Percentiles rank a stretch among this genome's conserved stretches.
These are phyloP conservation scores for Melanerpes formicivorus DNA, from an alignment of 2,113 vertebrate genomes.

Conservation along the genomic window DNA sequence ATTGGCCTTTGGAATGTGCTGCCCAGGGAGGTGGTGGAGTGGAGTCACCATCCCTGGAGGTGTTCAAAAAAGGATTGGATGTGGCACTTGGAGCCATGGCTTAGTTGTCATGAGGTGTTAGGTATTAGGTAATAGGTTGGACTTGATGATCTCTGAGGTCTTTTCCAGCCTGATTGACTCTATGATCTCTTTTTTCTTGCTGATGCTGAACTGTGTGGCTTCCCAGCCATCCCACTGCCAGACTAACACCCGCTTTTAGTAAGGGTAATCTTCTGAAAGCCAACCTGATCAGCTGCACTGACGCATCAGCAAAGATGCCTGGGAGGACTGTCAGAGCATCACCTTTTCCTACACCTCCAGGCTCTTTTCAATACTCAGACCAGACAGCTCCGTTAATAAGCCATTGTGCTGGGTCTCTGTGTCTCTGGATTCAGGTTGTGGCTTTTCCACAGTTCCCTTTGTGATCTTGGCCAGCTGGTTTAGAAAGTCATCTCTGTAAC, in stretches of 20 bases:
- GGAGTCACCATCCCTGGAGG: too few species aligned
- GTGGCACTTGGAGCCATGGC: too few species aligned
- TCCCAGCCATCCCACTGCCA: not conserved
- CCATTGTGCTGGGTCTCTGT: not conserved
- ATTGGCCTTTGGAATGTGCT: too few species aligned
- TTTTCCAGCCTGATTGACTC: too few species aligned
- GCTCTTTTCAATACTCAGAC: not conserved
- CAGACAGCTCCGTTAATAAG: not conserved
- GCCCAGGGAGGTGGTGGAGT: too few species aligned
- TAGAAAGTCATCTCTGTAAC: not conserved
- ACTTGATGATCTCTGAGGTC: too few species aligned
- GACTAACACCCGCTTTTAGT: not conserved
- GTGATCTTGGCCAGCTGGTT: not conserved
- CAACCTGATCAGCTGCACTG: not conserved
- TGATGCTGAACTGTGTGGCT: not conserved
- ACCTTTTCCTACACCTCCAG: not conserved
- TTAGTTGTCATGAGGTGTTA: too few species aligned
- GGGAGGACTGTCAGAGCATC: not conserved
- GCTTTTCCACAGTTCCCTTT: not conserved
- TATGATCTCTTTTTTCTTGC: not conserved
- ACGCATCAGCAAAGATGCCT: not conserved
- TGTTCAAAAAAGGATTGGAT: too few species aligned
- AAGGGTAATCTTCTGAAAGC: not conserved
- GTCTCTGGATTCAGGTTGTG: not conserved
- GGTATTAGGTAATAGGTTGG: too few species aligned